Conservation (phyloP, 2,888 invertebrate species). For the Spodoptera picta region DNA sequence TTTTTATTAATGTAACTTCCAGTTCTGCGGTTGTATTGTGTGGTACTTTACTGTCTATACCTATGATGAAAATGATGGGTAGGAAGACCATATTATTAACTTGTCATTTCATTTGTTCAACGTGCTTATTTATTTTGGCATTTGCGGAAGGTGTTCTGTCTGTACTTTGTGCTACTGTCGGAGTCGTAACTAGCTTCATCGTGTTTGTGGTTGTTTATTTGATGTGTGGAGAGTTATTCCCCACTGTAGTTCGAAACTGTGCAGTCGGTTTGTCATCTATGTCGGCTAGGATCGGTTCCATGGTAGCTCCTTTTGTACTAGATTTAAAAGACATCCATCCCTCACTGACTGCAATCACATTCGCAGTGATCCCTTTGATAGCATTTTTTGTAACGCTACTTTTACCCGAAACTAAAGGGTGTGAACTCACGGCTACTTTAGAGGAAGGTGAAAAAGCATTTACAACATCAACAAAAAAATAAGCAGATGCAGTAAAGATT, state of each 20-base stretch:
- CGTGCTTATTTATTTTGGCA: conserved; percentile 89
- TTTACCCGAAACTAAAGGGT: conserved; percentile 94
- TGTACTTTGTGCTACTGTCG: conserved; percentile 90
- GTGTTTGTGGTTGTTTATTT: conserved; percentile 95
- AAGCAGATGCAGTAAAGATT: background rate
- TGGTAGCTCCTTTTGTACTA: conserved; percentile 94
- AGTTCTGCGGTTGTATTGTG: conserved; percentile 90
- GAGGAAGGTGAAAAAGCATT: conserved; percentile 91
- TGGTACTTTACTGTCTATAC: conserved; percentile 89
- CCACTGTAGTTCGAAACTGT: conserved; percentile 95
- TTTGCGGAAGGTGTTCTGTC: conserved; percentile 77
- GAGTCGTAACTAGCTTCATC: conserved; percentile 93
- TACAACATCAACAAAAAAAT: conserved; percentile 48
- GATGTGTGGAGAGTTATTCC: conserved; percentile 95
- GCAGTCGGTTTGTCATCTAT: conserved; percentile 95
- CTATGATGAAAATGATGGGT: conserved; percentile 90
- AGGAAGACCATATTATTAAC: conserved; percentile 90
- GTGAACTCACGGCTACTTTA: conserved; percentile 92
- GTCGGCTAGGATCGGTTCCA: conserved; percentile 95
- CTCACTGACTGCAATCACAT: conserved; percentile 91
- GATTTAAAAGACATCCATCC: conserved; percentile 81
- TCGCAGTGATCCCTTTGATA: conserved; percentile 91
- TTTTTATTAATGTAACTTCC: conserved; percentile 94
- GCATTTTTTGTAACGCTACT: conserved; percentile 86
- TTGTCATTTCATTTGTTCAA: conserved; percentile 89